Evolutionary conservation across 2,888 invertebrate genomes (phyloP), one percentile per base, ranked within the genome.

Genomic region (Agriotes lineatus): DNA sequence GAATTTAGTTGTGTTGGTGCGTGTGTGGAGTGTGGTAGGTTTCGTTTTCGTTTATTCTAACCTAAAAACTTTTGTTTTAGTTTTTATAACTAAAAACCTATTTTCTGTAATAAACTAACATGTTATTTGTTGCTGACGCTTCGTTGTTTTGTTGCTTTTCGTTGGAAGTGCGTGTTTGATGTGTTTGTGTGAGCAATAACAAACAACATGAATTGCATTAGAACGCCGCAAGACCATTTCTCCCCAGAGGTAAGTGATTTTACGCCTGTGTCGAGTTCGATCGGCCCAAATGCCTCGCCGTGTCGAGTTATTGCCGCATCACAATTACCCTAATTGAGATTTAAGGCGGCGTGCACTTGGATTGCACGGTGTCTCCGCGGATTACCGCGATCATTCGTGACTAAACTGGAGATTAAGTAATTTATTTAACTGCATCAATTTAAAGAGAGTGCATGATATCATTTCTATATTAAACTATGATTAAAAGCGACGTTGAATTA

Each of bases 11-110:
- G 76, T 75, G 74, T 75, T 74, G 76, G 72, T 76, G 69, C 70
- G 68, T 64, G 78, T 76, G 75, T 79, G 76, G 78, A 75, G 75
- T 78, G 78, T 77, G 79, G 81, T 80, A 81, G 81, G 81, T 79
- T 78, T 75, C 68, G 67, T 70, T 72, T 74, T 73, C 61, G 70
- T 71, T 73, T 67, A 68, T 71, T 72, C 69, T 72, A 71, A 73
- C 74, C 72, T 72, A 70, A 63, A 69, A 70, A 65, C 44, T 56
- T 62, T 22, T 50, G 30, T 70, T 67, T 60, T 20, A 39, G 44
- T 61, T 67, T 67, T 62, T 42, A 60, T 67, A 42, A 70, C 64
- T 64, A 60, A 60, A 62, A 70, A 64, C 60, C 48, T 61, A 54
- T 45, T 33, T 54, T 64, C 59, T 48, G 14, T 48, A 56, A 69